Conservation (phyloP, 2,797 vertebrate species). For the Galago senegalensis region DNA sequence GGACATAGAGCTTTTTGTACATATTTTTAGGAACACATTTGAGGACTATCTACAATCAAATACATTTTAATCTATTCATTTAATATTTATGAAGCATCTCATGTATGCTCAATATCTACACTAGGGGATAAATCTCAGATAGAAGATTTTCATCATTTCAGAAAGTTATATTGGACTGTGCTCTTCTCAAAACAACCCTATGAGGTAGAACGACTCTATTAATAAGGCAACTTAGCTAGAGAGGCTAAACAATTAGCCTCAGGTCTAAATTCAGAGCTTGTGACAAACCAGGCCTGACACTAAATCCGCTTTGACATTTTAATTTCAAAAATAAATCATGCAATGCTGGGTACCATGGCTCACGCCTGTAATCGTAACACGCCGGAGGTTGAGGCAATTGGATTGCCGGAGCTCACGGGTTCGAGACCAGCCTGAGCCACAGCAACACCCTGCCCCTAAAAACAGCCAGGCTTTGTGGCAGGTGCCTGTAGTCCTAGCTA, state of each 20-base stretch:
- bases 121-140: not conserved
- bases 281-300: not conserved
- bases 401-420: too few relatives aligned
- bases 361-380: too few relatives aligned
- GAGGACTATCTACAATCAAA: not conserved
- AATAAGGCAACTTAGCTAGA: conserved; percentile 4
- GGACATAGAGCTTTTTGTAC: not conserved
- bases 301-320: conserved; percentile 29
- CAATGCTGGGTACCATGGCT: not conserved
- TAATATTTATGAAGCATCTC: not conserved
- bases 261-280: not conserved
- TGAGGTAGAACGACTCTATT: not conserved
- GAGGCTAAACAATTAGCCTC: not conserved
- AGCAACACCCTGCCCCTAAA: too few relatives aligned
- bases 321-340: conserved; percentile 33
- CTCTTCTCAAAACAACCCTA: not conserved
- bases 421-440: too few relatives aligned
- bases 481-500: too few relatives aligned
- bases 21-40: not conserved
- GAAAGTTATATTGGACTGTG: not conserved
- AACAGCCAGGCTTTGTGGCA: too few relatives aligned
- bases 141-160: not conserved
- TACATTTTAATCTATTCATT: conserved; percentile 14
- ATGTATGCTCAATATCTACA: not conserved
- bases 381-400: too few relatives aligned